Base-by-base conservation (phyloP, 2,797 vertebrate genomes). In the Rhabdomys pumilio region DNA sequence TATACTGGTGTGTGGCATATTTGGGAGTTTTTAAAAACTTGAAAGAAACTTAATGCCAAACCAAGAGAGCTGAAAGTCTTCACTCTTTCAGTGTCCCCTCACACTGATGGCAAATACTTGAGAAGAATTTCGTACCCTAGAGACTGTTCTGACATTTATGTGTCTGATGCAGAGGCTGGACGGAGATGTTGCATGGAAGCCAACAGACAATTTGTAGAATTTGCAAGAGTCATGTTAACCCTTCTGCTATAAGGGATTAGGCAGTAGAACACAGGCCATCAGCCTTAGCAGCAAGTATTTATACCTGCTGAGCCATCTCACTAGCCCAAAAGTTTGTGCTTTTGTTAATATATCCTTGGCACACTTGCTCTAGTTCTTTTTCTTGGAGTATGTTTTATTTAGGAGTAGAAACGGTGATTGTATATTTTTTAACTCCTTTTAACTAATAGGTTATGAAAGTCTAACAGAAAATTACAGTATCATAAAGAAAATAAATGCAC, bases 321-420 rank as follows among this genome's bases (percentile, higher is more conserved):
- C 20, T 26, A 59, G n/a, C 22, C 55, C 55, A 26, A 38, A 41
- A 76, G 84, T 94, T 93, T 93, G 53, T 94, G 72, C 20, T 31
- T 91, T 80, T 87, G 20, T 79, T 81, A 82, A 12, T 85, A 65
- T 83, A 55, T 72, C 75, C 10, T 92, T 94, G 57, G 59, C 50
- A 89, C 80, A 12, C 9, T 83, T 94, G 87, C 55, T 77, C 9
- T 88, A 19, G 19, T 65, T 83, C 29, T 41, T 24, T 87, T 77
- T 95, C 84, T 96, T 82, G 34, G 89, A 38, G 57, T 91, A 57
- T 24, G 31, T 91, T 96, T 97, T 94, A 29, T 41, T 75, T 90
- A 79, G 20, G 12, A 73, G 0, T n/a, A 82, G 14, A 91, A 9
- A 85, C 47, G 80, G 34, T 89, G 47, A 84, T 73, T 87, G 59